Evolutionary conservation across 1,140 invertebrate species (phyloP), one percentile per base, ranked within the genome.

Genomic region (Maconellicoccus hirsutus): DNA sequence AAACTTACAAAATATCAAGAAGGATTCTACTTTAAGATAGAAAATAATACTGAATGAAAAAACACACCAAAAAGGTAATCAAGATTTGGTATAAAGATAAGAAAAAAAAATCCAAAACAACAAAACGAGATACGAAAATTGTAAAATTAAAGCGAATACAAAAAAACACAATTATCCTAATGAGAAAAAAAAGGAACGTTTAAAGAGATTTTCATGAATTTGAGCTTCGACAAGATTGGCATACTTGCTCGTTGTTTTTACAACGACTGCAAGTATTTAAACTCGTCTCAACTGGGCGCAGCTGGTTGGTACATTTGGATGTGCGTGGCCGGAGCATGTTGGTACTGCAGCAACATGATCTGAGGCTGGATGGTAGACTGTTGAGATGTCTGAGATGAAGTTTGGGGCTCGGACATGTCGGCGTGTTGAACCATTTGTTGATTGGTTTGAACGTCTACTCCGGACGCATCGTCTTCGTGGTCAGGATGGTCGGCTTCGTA

Each of bases 401-500:
- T 39, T 14, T 73, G 63, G 16, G 42, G 69, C 21, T 70, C 38
- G 2, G 22, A 21, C 7, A 29, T 70, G 21, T 27, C 59, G 72
- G n/a, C 66, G 61, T 71, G 63, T 63, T 72, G 73, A 38, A 69
- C 21, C 38, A 38, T 42, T 21, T 26, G 42, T 10, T 70, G 71
- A 19, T 27, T 19, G 12, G 6, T 23, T n/a, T 70, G 71, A 25
- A 70, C 63, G 22, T 72, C 71, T 2, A 70, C 63, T 19, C 59
- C 61, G 14, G 27, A 59, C 52, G 69, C 42, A 25, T 42, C 69
- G 21, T 71, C 59, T 59, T 71, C 71, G 16, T 73, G 70, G 66
- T 78, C 76, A 27, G 76, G 76, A 61, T 77, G 77, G 52, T 79
- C 80, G 21, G 79, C 77, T 63, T 81, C 81, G 69, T 80, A 82